A percentile compares a stretch with the other conserved stretches of the same genome.
Evolutionary conservation across 2,888 invertebrate genomes (phyloP).

Genomic region (Protophormia terraenovae): DNA sequence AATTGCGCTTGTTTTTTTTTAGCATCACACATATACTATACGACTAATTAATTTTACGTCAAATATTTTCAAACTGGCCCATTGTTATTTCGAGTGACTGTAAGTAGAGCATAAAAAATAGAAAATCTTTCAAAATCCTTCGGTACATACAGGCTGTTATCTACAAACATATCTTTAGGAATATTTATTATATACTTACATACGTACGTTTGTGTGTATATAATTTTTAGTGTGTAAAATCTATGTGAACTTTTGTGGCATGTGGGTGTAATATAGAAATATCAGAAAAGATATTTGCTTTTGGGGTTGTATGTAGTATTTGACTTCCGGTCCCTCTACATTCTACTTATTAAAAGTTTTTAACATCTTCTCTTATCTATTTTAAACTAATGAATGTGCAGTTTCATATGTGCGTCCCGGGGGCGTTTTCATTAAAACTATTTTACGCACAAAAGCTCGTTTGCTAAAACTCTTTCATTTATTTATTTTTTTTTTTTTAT

Average conservation of each 20-base stretch:
- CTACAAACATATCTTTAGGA: no score
- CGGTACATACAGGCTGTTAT: not conserved
- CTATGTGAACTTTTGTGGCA: constrained; percentile 16
- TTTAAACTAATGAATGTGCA: constrained; percentile 59
- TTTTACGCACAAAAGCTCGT: constrained; percentile 66
- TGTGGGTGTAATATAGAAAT: constrained; percentile 25
- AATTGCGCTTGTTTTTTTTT: no score
- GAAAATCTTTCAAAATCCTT: constrained; percentile 40
- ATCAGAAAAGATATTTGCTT: constrained; percentile 28
- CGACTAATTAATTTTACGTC: no score
- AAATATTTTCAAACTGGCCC: no score
- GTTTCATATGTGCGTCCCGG: constrained; percentile 50
- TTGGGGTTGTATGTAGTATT: constrained; percentile 47
- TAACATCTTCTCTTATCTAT: constrained; percentile 60
- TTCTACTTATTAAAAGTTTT: constrained; percentile 53
- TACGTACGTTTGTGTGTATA: not conserved
- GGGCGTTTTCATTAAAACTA: constrained; percentile 68
- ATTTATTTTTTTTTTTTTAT: constrained; percentile 38
- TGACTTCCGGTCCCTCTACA: constrained; percentile 59
- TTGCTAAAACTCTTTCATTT: constrained; percentile 53
- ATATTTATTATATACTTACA: not conserved
- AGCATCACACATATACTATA: no score
- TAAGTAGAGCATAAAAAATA: not conserved
- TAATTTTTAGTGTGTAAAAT: not conserved
- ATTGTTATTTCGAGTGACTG: no score